Evolutionary conservation across 2,888 invertebrate species (phyloP), one percentile per base, ranked within the genome.

Genomic region (Molanna angustata): DNA sequence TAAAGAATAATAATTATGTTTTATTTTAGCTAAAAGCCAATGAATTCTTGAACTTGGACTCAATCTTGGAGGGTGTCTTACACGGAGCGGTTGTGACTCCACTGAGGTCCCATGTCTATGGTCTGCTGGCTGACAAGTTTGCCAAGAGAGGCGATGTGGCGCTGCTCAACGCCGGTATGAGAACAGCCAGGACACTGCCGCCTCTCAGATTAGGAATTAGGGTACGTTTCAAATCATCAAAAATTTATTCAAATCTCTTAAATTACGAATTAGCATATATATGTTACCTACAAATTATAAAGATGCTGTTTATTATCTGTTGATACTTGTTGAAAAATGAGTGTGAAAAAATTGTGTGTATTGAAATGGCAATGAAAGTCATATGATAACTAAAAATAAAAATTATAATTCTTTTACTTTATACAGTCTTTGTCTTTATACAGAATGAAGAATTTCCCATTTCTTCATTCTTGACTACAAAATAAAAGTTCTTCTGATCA

Each of bases 11-110:
- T 13, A 11, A 27, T 27, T 11, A 7, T 27, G 6, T 7, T 11
- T 37, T 9, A 43, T 68, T 73, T 2, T 77, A 88, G 79, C 76
- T 97, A 52, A 90, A 89, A 67, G 78, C 90, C 2, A 91, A 91
- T 56, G 95, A 96, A 70, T 95, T 96, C 69, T 80, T 97, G 64
- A 97, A 97, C 75, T 79, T 97, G 68, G 97, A 98, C 68, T 90
- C 94, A 49, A 94, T 97, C 62, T 74, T 97, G 62, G 97, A 98
- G 73, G 89, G 90, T 54, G 94, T 96, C 57, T 88, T 98, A 80
- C 94, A 95, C 72, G 85, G 90, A 61, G 77, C 96, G 62, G 91
- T 97, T 19, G 89, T 97, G 27, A 77, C 86, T 48, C 94, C 94
- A 4, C 72, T 95, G 59, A 85, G 92, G 58, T 84, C 86, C 54